Evolutionary conservation across 2,888 invertebrate species (phyloP), one percentile per base, ranked within the genome.

Genomic region (Lamellibrachia satsuma): DNA sequence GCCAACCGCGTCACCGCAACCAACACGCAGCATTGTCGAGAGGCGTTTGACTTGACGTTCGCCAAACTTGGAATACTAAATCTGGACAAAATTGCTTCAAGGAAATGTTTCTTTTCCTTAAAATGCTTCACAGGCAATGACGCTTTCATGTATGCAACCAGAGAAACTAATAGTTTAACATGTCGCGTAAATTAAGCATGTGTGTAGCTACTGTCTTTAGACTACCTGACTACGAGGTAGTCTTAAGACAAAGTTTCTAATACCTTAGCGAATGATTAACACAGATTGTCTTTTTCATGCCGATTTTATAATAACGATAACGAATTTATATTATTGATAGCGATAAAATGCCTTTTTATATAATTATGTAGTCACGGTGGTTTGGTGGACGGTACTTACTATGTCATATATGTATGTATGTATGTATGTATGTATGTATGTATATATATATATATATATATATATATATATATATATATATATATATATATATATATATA

Each of bases 231-330:
- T 75, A 75, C 75, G n/a, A 6, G 75, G n/a, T 75, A 22, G 75
- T 15, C 75, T 75, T 75, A 75, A 75, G 75, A 75, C 75, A 75
- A 75, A 22, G 15, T 75, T 22, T 22, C 22, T 75, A 75, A 75
- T 75, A 22, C 75, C 22, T 75, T 75, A 75, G 75, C 75, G 75
- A 75, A 75, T n/a, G 75, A 75, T 75, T 75, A 75, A 75, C 22
- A 75, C 15, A 75, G 75, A 75, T 75, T 75, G 75, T 75, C n/a
- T 75, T 75, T 75, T 75, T 75, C 22, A 75, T 75, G 75, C 75
- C 75, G 75, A 75, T 75, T 75, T 75, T 75, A 75, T 75, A 75
- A 11, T 75, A 75, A 75, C n/a, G 22, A 75, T 75, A 75, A 75
- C 75, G 75, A 75, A 75, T 75, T 75, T 75, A 75, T 75, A 57